Base-by-base conservation (phyloP, 2,888 invertebrate species). In the Macropis europaea region DNA sequence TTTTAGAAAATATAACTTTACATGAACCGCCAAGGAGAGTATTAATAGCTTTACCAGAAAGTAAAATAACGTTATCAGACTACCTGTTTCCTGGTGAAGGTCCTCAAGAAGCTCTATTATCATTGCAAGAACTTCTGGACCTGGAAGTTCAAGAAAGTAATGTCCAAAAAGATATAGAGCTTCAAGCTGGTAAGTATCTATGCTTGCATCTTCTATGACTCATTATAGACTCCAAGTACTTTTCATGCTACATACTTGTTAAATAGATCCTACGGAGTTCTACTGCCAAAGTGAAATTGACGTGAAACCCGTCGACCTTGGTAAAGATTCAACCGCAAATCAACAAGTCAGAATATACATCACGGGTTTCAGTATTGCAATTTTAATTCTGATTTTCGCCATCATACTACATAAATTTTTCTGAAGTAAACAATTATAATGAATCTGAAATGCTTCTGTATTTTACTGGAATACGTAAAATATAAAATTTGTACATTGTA, bases 31-130 rank as follows among this genome's bases (percentile, higher is more conserved):
- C 98, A 0, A 92, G 97, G 38, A 92, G 97, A 72, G 96, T 97
- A 0, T 92, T 97, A 63, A 95, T 96, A 15, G 92, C 93, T n/a
- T 91, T 96, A 3, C 92, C 94, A 2, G 90, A 91, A 19, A 91
- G 91, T 28, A 90, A 91, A 70, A 91, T 97, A 42, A 94, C 95
- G 73, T 92, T 97, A 32, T 97, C 96, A 54, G 97, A 98, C 89
- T 98, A 98, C 88, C 90, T 97, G 57, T 98, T 97, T 87, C 97
- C 97, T 22, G 97, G 97, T 0, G 97, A 98, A 91, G 95, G 95
- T 0, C 93, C 95, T 0, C 94, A 94, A 7, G 97, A 97, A 83
- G 96, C 95, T 0, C 91, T 95, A 40, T 92, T 95, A 36, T 95
- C 97, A 1, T 93, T 97, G 4, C 92, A 95, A 81, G 97, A 97